Evolutionary conservation across 1,140 invertebrate genomes (phyloP).

Genomic region (Orius laevigatus): DNA sequence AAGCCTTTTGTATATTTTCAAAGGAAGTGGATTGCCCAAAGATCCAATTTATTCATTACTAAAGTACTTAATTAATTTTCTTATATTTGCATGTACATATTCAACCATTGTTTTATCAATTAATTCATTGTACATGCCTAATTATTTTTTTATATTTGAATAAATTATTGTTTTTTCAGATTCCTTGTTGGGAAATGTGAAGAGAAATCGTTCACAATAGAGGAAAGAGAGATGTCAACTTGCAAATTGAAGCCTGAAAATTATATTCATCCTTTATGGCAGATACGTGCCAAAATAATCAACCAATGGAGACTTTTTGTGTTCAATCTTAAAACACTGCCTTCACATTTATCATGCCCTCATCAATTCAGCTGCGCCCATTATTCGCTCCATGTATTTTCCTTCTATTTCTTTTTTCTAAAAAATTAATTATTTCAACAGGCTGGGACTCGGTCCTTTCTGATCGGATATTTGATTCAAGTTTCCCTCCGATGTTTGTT

Average conservation of each 20-base stretch:
- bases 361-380: slow-evolving; percentile 43
- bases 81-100: background rate
- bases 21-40: slow-evolving; percentile 29
- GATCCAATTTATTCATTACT: slow-evolving; percentile 49
- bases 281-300: too few relatives aligned
- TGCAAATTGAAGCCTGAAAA: background rate
- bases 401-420: slow-evolving; percentile 13
- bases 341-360: slow-evolving; percentile 29
- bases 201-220: slow-evolving; percentile 19
- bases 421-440: slow-evolving; percentile 23
- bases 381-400: slow-evolving; percentile 35
- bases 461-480: slow-evolving; percentile 39
- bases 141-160: slow-evolving; percentile 1
- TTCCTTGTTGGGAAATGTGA: slow-evolving; percentile 46
- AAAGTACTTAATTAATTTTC: slow-evolving; percentile 27
- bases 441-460: slow-evolving; percentile 39
- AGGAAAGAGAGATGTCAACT: background rate
- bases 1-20: slow-evolving; percentile 39
- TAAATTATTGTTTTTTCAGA: slow-evolving; percentile 25
- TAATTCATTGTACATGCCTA: background rate
- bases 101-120: background rate
- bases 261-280: too few relatives aligned
- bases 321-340: background rate
- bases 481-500: slow-evolving; percentile 37
- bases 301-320: background rate